These are phyloP conservation scores for Charaxes varanes DNA, from an alignment of 1,140 invertebrate genomes.

Conservation along the genomic window DNA sequence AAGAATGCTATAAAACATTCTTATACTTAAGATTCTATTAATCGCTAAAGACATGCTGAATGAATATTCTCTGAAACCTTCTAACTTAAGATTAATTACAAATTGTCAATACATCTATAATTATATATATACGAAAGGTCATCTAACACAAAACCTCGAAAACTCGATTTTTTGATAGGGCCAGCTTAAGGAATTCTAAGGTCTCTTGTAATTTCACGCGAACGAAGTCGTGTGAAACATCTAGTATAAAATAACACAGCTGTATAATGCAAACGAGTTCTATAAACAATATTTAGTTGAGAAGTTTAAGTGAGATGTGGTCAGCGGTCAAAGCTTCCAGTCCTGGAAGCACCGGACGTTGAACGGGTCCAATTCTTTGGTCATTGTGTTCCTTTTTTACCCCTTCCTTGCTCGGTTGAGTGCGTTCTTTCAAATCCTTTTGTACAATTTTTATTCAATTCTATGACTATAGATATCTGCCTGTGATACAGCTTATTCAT, in stretches of 20 bases:
- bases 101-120: no score
- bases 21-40: no score
- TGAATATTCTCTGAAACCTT: no score
- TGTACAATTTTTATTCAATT: conserved; percentile 50
- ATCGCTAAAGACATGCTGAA: no score
- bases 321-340: conserved; percentile 57
- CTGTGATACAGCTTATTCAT: conserved; percentile 26
- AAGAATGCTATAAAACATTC: no score
- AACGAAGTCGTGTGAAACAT: no score
- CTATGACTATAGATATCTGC: conserved; percentile 55
- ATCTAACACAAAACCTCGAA: no score
- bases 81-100: no score
- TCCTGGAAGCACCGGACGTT: conserved; percentile 51
- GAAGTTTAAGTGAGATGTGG: conserved; percentile 34
- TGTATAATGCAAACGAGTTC: conserved; percentile 10
- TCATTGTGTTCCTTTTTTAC: conserved; percentile 58
- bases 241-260: not conserved
- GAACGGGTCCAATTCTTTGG: conserved; percentile 36
- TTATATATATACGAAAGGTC: no score
- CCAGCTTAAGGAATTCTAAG: no score
- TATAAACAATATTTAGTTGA: conserved; percentile 24
- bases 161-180: no score
- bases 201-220: no score
- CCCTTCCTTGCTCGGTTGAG: conserved; percentile 48
- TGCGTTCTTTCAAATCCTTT: conserved; percentile 54